phyloP scores from a whole-genome alignment of 2,888 invertebrate species.

The Glyphotaelius pellucidus region DNA sequence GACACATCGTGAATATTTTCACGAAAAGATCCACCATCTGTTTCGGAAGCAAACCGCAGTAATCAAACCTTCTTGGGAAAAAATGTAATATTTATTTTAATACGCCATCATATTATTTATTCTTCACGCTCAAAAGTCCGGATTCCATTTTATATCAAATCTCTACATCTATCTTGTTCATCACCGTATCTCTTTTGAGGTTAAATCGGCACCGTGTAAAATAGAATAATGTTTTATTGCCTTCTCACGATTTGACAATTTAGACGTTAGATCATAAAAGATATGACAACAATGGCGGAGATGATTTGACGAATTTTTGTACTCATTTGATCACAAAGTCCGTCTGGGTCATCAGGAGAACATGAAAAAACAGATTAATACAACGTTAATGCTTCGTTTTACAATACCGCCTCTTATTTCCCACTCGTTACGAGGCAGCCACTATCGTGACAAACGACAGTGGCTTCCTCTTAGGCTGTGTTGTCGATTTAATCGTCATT shows the following conservation, averaged over 20 bases:
- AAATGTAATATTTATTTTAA: background rate
- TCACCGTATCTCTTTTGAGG: constrained; percentile 1
- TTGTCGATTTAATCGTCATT: constrained; percentile 52
- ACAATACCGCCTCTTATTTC: constrained; percentile 55
- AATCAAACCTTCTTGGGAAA: background rate
- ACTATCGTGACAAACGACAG: constrained; percentile 63
- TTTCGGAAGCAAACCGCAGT: background rate
- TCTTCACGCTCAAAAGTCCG: background rate
- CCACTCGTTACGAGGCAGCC: constrained; percentile 51
- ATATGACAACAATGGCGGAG: constrained; percentile 40
- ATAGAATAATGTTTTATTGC: constrained; percentile 17
- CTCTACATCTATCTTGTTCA: background rate
- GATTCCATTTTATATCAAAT: background rate
- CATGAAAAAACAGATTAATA: constrained; percentile 39
- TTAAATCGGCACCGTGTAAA: constrained; percentile 14
- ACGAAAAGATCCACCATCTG: background rate
- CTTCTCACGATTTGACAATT: constrained; percentile 45
- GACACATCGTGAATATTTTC: background rate
- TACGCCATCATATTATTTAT: background rate
- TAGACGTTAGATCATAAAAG: constrained; percentile 32
- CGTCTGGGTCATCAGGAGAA: constrained; percentile 45
- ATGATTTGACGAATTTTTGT: constrained; percentile 8
- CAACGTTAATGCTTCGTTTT: constrained; percentile 45
- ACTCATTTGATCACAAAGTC: constrained; percentile 39
- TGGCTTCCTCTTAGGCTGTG: constrained; percentile 45